These are phyloP conservation scores for Triplophysa tibetana DNA, from an alignment of 2,113 vertebrate species.

Conservation along the genomic window DNA sequence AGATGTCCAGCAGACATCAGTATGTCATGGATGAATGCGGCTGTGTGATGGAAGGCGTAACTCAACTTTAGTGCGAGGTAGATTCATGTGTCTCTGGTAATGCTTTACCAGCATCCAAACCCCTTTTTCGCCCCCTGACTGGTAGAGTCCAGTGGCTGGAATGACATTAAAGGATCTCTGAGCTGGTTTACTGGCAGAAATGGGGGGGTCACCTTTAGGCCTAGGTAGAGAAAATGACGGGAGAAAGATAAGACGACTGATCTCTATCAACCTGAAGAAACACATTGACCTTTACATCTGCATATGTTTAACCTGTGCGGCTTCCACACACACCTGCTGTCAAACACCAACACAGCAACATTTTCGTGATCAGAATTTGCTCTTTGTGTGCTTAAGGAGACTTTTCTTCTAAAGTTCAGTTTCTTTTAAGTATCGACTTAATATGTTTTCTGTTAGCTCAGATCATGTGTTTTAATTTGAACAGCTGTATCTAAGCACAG, in stretches of 20 bases:
- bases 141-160: conserved; percentile 42
- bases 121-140: conserved; percentile 25
- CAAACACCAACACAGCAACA: background rate
- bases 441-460: too few species aligned
- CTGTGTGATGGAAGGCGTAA: conserved; percentile 53
- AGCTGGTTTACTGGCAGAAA: conserved; percentile 18
- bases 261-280: conserved; percentile 20
- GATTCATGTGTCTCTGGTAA: conserved; percentile 51
- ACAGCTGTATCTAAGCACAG: background rate
- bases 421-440: too few species aligned
- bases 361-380: background rate
- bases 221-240: conserved; percentile 13
- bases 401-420: too few species aligned
- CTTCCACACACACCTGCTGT: conserved; percentile 29
- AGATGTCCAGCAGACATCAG: conserved; percentile 58
- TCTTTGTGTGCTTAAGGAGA: too few species aligned
- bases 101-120: conserved; percentile 50
- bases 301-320: conserved; percentile 34
- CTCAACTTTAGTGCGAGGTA: conserved; percentile 53
- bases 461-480: too few species aligned
- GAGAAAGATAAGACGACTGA: conserved; percentile 31
- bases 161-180: conserved; percentile 31
- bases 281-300: conserved; percentile 37
- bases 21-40: conserved; percentile 54
- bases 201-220: background rate